Percentiles rank a stretch among this genome's conserved stretches.
These are phyloP conservation scores for Zalophus californianus DNA, from an alignment of 2,797 vertebrate species.

Conservation along the genomic window DNA sequence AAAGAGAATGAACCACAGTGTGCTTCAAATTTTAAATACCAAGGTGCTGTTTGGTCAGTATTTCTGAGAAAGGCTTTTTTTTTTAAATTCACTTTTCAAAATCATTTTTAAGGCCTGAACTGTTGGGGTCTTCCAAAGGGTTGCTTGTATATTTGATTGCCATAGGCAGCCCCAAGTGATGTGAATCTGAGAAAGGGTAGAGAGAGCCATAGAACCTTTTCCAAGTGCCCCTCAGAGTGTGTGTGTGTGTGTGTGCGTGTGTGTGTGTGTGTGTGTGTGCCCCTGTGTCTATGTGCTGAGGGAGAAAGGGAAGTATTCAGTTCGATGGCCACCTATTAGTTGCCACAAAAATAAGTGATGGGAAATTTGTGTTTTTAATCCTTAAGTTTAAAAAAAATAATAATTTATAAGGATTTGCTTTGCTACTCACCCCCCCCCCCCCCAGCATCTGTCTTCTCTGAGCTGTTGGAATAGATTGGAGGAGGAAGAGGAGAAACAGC, in stretches of 20 bases:
- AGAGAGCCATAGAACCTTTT: background rate
- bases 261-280: fast-evolving
- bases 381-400: conserved; percentile 66
- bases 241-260: background rate
- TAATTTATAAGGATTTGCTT: conserved; percentile 84
- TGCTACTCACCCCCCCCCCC: conserved; percentile 65
- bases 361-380: conserved; percentile 53
- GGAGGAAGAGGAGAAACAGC: conserved; percentile 58
- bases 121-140: background rate
- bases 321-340: background rate
- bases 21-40: conserved; percentile 44
- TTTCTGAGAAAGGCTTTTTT: conserved; percentile 43
- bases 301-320: background rate
- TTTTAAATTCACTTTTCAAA: conserved; percentile 54
- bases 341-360: conserved; percentile 3
- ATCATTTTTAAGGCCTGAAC: conserved; percentile 46
- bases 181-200: background rate
- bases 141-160: background rate
- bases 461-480: conserved; percentile 77
- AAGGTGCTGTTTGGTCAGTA: background rate
- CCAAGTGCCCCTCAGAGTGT: background rate
- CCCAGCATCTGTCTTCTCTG: conserved; percentile 82
- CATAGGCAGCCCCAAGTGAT: background rate
- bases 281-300: background rate
- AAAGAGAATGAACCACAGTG: background rate